Evolutionary conservation across 1,140 invertebrate species (phyloP), one percentile per base, ranked within the genome.

Genomic region (Drosophila cardini): DNA sequence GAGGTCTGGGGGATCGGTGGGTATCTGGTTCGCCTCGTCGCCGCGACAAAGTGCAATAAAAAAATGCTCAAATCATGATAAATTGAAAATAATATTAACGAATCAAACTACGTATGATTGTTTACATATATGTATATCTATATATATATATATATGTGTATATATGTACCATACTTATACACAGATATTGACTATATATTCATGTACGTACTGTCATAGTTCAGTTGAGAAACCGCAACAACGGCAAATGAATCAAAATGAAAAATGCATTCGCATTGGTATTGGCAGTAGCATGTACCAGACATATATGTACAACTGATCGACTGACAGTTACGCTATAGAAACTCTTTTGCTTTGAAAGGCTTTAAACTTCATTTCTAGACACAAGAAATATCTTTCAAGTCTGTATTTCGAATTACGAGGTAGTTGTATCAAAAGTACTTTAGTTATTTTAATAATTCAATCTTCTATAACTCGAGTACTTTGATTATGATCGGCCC

Each of bases 171-270:
- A n/a, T n/a, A n/a, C n/a, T n/a, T n/a, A n/a, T 26, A 26, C 21
- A 26, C 21, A 26, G 4, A 26, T 26, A 26, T 26, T 26, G 4
- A 4, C 21, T 4, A 26, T 4, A 26, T 26, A 26, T 26, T 26
- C 21, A 26, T 26, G 21, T 26, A 26, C 21, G 1, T 26, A 5
- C 21, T 2, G 21, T 32, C 34, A 18, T 45, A 40, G 40, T 45
- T 38, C 50, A 56, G 45, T 57, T 61, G 48, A 73, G 45, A 60
- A 62, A 55, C 67, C 43, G 65, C 77, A 52, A 70, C 70, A 72
- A 68, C 60, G 46, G 18, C 52, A 63, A 80, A 85, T 86, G 73
- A 85, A 86, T 81, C 82, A 81, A 75, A 77, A 70, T 85, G 71
- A 75, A 70, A 85, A 80, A 85, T 85, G 74, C 75, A 86, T 76